Conservation (phyloP, 37 sponge, comb jelly and placozoan genomes). For the Chondrilla cf. caribensis region DNA sequence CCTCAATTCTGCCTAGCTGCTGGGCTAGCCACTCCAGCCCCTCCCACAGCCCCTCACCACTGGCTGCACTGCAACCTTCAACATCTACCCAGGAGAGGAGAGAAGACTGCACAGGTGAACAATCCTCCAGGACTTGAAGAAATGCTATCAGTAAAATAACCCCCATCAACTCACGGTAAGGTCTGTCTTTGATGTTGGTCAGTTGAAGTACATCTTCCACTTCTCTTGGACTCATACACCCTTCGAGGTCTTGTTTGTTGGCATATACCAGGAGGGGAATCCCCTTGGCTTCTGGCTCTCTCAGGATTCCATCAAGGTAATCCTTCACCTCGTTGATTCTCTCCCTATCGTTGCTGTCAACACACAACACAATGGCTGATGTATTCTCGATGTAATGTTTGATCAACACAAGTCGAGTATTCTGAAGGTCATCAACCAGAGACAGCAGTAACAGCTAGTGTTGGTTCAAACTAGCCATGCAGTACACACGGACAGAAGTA, state of each 20-base stretch:
- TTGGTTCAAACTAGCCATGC: too few relatives aligned
- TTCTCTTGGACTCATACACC: neutral
- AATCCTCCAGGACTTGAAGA: neutral
- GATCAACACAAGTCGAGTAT: slow-evolving; percentile 19
- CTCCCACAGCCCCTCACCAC: neutral
- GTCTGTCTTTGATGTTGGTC: slow-evolving; percentile 1
- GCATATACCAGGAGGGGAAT: neutral
- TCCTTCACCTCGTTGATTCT: slow-evolving; percentile 18
- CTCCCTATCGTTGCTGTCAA: neutral
- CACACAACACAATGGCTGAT: neutral
- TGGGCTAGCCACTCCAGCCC: neutral
- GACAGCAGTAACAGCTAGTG: slow-evolving; percentile 48
- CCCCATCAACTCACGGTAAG: neutral
- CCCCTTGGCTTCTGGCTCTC: neutral
- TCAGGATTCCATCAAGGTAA: neutral
- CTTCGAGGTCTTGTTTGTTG: slow-evolving; percentile 15
- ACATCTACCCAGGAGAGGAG: neutral
- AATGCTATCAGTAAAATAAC: neutral
- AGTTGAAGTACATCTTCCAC: neutral
- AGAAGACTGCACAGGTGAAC: neutral
- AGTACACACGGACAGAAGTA: too few relatives aligned
- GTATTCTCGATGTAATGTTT: neutral
- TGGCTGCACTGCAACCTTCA: neutral
- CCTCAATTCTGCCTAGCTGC: neutral
- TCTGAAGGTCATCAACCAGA: slow-evolving; percentile 27